These are phyloP conservation scores for Percopsis omiscomaycus DNA, from an alignment of 2,797 vertebrate genomes.

Conservation along the genomic window DNA sequence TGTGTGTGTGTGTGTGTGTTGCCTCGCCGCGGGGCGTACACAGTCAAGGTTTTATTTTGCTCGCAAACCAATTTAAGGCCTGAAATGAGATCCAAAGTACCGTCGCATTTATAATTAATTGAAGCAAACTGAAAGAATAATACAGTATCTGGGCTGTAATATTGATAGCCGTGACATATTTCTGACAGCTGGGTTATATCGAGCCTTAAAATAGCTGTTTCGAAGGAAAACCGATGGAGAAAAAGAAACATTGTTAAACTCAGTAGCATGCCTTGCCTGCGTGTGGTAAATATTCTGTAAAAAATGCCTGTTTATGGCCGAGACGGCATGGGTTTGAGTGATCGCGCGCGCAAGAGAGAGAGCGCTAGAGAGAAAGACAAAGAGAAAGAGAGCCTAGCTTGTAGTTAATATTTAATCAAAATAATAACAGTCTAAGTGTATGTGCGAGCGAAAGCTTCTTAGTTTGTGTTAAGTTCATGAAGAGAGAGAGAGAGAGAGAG, in stretches of 20 bases:
- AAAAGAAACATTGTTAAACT: slow-evolving; percentile 57
- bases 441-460: background rate
- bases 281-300: slow-evolving; percentile 45
- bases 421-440: background rate
- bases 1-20: slow-evolving; percentile 2
- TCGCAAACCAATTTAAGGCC: slow-evolving; percentile 74
- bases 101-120: slow-evolving; percentile 74
- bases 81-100: slow-evolving; percentile 77
- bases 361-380: background rate
- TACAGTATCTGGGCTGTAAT: slow-evolving; percentile 61
- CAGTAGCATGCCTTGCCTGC: slow-evolving; percentile 50
- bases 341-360: background rate
- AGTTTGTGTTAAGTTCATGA: background rate
- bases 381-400: background rate
- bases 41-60: slow-evolving; percentile 69
- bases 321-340: slow-evolving; percentile 6
- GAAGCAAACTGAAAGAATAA: slow-evolving; percentile 76
- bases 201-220: slow-evolving; percentile 58
- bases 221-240: slow-evolving; percentile 56
- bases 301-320: too few relatives aligned
- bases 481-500: background rate
- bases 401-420: background rate
- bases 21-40: slow-evolving; percentile 45
- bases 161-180: slow-evolving; percentile 70
- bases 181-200: slow-evolving; percentile 65